phyloP scores from a whole-genome alignment of 2,113 vertebrate genomes.

The Ibidorhyncha struthersii region DNA sequence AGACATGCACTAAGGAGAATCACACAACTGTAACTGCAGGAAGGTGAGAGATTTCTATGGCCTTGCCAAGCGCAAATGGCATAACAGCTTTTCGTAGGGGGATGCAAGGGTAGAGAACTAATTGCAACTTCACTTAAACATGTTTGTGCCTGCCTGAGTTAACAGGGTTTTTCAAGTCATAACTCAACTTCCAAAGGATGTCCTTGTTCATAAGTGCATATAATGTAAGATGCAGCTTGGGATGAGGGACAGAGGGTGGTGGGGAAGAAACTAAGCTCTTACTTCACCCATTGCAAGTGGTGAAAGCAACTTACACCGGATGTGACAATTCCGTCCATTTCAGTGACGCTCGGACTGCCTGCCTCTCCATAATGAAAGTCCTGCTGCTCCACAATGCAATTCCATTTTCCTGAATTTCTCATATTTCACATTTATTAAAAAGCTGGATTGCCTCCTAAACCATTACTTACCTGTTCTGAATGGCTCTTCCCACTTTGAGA shows the following conservation, averaged over 20 bases:
- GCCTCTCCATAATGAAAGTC: background rate
- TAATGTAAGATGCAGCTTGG: background rate
- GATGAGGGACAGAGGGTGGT: background rate
- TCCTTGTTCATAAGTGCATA: background rate
- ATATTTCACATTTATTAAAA: background rate
- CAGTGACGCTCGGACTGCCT: background rate
- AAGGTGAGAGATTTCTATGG: background rate
- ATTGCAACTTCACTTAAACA: background rate
- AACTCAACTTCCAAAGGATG: background rate
- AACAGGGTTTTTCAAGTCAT: background rate
- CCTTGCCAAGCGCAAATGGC: background rate
- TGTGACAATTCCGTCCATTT: background rate
- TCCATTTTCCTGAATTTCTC: background rate
- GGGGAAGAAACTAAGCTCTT: background rate
- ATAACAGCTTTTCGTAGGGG: background rate
- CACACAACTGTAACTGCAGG: background rate
- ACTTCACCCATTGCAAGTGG: background rate
- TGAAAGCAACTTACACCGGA: background rate
- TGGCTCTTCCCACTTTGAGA: background rate
- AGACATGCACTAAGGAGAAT: background rate
- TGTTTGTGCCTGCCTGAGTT: conserved; percentile 2
- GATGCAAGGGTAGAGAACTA: background rate
- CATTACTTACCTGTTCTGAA: background rate
- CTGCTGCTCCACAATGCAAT: background rate
- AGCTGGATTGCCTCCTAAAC: background rate